phyloP scores from a whole-genome alignment of 2,113 vertebrate genomes.

The Delphinapterus leucas region DNA sequence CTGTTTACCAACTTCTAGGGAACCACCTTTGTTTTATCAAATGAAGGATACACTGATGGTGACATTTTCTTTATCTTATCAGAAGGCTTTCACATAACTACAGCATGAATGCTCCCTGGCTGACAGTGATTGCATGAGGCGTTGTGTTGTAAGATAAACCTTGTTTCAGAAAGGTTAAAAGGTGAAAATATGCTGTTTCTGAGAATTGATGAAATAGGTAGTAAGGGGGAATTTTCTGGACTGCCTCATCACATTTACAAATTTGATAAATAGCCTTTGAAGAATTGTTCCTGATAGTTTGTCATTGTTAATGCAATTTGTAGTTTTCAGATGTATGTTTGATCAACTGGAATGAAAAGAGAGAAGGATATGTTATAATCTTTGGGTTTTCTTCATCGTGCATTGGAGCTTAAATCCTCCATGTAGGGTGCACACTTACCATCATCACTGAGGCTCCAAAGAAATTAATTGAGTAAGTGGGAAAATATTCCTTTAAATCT shows the following conservation, averaged over 20 bases:
- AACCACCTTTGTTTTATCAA: not conserved
- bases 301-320: slow-evolving; percentile 52
- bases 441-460: not conserved
- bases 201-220: not conserved
- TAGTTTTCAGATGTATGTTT: slow-evolving; percentile 43
- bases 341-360: slow-evolving; percentile 35
- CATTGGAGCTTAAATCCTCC: not conserved
- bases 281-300: slow-evolving; percentile 56
- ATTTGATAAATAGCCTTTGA: slow-evolving; percentile 63
- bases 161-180: slow-evolving; percentile 39
- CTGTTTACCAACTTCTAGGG: not conserved
- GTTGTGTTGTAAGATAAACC: not conserved
- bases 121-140: not conserved
- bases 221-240: slow-evolving; percentile 23
- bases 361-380: not conserved
- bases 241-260: slow-evolving; percentile 22
- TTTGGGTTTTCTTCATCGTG: not conserved
- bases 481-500: slow-evolving; percentile 50
- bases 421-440: not conserved
- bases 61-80: slow-evolving; percentile 21
- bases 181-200: not conserved
- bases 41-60: not conserved
- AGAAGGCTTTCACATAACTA: not conserved
- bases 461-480: slow-evolving; percentile 47
- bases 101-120: not conserved